Percentiles rank a stretch among this genome's conserved stretches.
Evolutionary conservation across 2,888 invertebrate species (phyloP).

Genomic region (Pelosia muscerda): DNA sequence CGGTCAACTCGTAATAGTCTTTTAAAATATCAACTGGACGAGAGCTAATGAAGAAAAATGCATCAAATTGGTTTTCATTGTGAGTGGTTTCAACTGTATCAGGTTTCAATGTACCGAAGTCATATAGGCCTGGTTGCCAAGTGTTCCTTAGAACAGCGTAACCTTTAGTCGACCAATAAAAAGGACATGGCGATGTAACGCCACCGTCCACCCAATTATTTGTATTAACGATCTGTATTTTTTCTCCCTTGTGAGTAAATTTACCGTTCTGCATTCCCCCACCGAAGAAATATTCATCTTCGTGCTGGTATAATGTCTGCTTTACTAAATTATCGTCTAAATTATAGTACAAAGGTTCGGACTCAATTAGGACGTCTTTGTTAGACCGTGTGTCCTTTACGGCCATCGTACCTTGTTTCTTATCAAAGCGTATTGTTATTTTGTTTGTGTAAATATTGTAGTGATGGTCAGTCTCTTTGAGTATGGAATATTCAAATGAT

Average conservation of each 20-base stretch:
- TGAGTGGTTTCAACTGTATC: constrained; percentile 62
- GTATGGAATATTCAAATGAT: constrained; percentile 64
- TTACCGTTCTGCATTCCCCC: constrained; percentile 83
- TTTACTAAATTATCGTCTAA: constrained; percentile 53
- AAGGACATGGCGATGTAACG: constrained; percentile 79
- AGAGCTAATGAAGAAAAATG: constrained; percentile 74
- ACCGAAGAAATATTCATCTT: constrained; percentile 76
- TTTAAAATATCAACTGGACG: constrained; percentile 68
- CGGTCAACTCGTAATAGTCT: constrained; percentile 80
- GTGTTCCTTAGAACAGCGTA: constrained; percentile 79
- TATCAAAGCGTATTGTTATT: constrained; percentile 71
- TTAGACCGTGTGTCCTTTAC: constrained; percentile 68
- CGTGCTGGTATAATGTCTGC: constrained; percentile 65
- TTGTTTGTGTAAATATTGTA: constrained; percentile 68
- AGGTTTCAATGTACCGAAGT: constrained; percentile 65
- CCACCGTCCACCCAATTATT: constrained; percentile 78
- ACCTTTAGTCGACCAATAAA: constrained; percentile 79
- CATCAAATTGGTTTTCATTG: constrained; percentile 68
- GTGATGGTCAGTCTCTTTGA: constrained; percentile 54
- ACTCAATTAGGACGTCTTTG: constrained; percentile 71
- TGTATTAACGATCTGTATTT: constrained; percentile 72
- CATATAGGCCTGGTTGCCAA: constrained; percentile 76
- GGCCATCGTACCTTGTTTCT: constrained; percentile 65
- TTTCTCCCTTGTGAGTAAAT: constrained; percentile 76
- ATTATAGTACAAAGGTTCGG: constrained; percentile 65